Evolutionary conservation across 2,888 invertebrate genomes (phyloP), one percentile per base, ranked within the genome.

Genomic region (Chalcosyrphus nemorum): DNA sequence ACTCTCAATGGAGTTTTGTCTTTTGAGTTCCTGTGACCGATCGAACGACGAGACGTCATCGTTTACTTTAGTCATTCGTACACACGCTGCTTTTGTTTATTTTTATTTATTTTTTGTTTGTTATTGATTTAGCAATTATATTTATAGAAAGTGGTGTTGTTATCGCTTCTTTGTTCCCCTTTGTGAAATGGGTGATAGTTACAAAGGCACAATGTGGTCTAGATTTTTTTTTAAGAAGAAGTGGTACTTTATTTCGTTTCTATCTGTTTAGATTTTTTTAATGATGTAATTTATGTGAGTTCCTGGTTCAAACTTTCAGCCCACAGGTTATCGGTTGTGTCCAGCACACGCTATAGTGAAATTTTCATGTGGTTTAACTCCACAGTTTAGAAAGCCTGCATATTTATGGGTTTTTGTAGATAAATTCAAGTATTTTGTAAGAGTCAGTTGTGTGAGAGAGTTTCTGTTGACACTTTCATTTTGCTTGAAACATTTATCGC

Each of bases 81-180:
- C 61, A 61, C 61, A 17, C 17, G 29, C 27, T 29, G n/a, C 7
- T 17, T 66, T 66, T 41, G 54, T 54, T 41, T 19, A 13, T 29
- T 43, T 24, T 4, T 24, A 2, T 41, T 43, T 24, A 24, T 24
- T 24, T 24, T 2, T 24, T 24, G 24, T 24, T 21, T 21, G 5
- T 27, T 45, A 19, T 27, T 17, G 17, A 45, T 45, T 61, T 27
- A 43, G 11, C 11, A 59, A 21, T 27, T 27, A 11, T 29, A 43
- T 32, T 47, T 63, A 21, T 50, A 47, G 63, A n/a, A 50, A 63
- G 63, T 32, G 24, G 29, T 24, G 43, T 5, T 11, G 29, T 29
- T 63, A 45, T 63, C 61, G 15, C 1, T 17, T 32, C 63, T 63
- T 63, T 63, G 63, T 63, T 32, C 19, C 7, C 32, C 7, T 47